Percentiles rank a stretch among this genome's conserved stretches.
Evolutionary conservation across 2,797 vertebrate genomes (phyloP).

Genomic region (Garrulus glandarius): DNA sequence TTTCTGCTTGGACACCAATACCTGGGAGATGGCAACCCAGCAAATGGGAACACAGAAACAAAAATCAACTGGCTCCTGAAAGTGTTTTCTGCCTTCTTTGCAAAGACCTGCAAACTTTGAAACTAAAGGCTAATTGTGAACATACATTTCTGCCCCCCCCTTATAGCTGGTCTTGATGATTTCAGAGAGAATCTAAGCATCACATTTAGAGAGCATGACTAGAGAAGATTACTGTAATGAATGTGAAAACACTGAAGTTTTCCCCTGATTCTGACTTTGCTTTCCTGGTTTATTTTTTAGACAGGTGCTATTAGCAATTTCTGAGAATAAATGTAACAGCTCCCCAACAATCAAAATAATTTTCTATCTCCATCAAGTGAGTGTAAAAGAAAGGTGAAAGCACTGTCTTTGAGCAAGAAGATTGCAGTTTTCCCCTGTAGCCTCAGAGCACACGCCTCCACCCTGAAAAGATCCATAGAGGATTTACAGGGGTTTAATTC

Average conservation of each 20-base stretch:
- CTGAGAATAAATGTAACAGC: background rate
- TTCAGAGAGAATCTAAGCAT: background rate
- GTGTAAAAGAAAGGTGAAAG: background rate
- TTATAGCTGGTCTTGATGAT: background rate
- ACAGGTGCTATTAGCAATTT: background rate
- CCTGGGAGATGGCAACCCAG: background rate
- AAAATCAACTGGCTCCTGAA: background rate
- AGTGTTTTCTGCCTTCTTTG: background rate
- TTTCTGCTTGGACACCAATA: background rate
- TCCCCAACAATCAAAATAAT: background rate
- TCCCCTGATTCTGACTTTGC: background rate
- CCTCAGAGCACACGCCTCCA: background rate
- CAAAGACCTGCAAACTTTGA: background rate
- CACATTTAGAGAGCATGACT: background rate
- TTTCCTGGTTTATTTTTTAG: background rate
- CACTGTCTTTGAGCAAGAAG: background rate
- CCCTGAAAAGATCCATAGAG: background rate
- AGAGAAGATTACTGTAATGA: background rate
- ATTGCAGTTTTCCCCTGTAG: background rate
- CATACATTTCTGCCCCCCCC: accelerated
- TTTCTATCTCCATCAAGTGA: background rate
- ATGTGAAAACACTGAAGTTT: background rate
- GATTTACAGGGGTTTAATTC: background rate
- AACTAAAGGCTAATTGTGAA: background rate
- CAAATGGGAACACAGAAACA: background rate